These are phyloP conservation scores for Pecten maximus DNA, from an alignment of 2,888 invertebrate species.

Conservation along the genomic window DNA sequence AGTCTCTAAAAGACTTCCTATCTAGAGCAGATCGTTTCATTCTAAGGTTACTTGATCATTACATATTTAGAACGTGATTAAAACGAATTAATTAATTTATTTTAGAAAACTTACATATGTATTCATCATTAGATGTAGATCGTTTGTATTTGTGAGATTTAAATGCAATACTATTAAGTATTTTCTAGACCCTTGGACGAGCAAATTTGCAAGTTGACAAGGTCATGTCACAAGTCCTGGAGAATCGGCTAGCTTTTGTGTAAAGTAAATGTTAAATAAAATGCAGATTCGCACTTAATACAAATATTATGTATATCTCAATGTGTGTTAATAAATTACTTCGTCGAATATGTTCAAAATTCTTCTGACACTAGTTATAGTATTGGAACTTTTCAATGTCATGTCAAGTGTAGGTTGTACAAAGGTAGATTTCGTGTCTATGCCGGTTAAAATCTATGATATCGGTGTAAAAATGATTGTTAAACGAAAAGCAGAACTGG, in stretches of 20 bases:
- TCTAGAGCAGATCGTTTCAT: too few species aligned
- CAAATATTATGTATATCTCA: not conserved
- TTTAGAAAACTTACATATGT: too few species aligned
- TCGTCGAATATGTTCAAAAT: not conserved
- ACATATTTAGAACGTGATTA: too few species aligned
- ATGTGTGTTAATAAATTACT: not conserved
- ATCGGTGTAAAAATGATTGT: not conserved
- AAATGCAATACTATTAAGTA: too few species aligned
- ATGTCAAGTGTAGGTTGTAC: constrained; percentile 28
- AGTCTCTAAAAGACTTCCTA: too few species aligned
- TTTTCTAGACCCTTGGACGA: not conserved
- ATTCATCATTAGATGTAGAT: too few species aligned
- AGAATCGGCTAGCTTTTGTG: not conserved
- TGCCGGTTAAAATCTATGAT: not conserved
- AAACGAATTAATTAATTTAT: too few species aligned
- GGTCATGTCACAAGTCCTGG: not conserved
- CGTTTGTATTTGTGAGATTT: too few species aligned
- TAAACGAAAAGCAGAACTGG: not conserved
- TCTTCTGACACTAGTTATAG: not conserved
- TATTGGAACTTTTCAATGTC: not conserved
- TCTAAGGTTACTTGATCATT: too few species aligned
- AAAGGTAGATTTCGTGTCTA: not conserved
- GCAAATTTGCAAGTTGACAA: constrained; percentile 37
- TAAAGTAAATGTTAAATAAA: not conserved
- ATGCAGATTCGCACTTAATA: not conserved